Evolutionary conservation across 2,797 vertebrate species (phyloP).

Genomic region (Phrynocephalus guinanensis): DNA sequence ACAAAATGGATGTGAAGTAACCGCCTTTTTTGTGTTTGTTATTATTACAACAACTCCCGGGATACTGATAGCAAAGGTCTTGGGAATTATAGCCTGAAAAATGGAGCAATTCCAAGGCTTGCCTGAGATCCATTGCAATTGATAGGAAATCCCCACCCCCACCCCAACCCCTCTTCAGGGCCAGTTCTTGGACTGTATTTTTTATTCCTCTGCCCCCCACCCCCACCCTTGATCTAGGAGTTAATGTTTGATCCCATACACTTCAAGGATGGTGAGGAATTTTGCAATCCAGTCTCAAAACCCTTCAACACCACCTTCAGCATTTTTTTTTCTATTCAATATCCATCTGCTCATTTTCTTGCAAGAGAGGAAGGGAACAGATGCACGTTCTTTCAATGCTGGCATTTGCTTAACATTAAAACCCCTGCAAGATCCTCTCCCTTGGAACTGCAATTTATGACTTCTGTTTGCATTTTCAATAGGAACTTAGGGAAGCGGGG

Average conservation of each 20-base stretch:
- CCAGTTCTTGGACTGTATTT: not conserved
- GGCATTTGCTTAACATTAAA: constrained; percentile 26
- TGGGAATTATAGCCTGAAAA: not conserved
- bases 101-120: not conserved
- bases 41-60: too few species aligned
- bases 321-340: not conserved
- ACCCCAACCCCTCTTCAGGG: not conserved
- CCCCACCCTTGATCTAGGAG: too few species aligned
- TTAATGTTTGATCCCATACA: constrained; percentile 15
- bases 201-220: not conserved
- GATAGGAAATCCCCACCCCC: too few species aligned
- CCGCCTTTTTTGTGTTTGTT: too few species aligned
- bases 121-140: not conserved
- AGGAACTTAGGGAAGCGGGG: constrained; percentile 47
- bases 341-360: constrained; percentile 44
- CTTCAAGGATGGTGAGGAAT: not conserved
- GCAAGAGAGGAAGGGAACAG: constrained; percentile 27
- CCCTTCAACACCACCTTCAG: not conserved
- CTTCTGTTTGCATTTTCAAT: constrained; percentile 60
- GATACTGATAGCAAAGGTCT: too few species aligned
- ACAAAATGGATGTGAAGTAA: too few species aligned
- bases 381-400: constrained; percentile 30
- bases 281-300: not conserved
- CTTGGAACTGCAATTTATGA: constrained; percentile 33
- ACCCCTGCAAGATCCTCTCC: constrained; percentile 25